Evolutionary conservation across 1,140 invertebrate genomes (phyloP), one percentile per base, ranked within the genome.

Genomic region (Heterodera carotae): DNA sequence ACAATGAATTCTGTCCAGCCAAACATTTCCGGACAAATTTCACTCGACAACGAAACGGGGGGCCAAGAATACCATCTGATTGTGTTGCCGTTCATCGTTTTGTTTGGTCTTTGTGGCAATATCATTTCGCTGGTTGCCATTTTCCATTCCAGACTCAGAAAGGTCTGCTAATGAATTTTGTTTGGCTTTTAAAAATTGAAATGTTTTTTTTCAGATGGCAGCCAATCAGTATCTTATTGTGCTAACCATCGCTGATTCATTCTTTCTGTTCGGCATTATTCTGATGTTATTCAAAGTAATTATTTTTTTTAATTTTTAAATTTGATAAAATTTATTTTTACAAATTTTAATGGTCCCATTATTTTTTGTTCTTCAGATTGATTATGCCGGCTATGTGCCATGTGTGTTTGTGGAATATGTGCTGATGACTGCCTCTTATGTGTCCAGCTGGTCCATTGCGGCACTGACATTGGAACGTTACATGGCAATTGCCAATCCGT

Each of bases 181-280:
- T 36, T 53, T 36, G 34, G 36, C 7, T 81, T 67, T 66, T 66
- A 76, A 66, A n/a, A 31, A 15, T 59, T 27, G 53, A 22, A 25
- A 34, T 31, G 33, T 7, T 62, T 76, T 31, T 56, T 62, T 78
- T 77, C 73, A 87, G 83, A 84, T 83, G 27, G 74, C 85, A 8
- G 85, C 85, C 67, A 88, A 87, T 76, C 83, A 86, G 39, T 87
- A 87, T 72, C 74, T 87, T 18, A 84, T 87, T 36, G 85, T 87
- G 59, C 69, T 87, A 29, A 87, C 85, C 10, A 66, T 81, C 12
- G 81, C 85, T 15, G 86, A 87, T 66, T 80, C 75, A 53, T 76
- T 85, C n/a, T 87, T 87, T 69, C 76, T 87, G 22, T 60, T 86
- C 48, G 86, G 80, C 69, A 60, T 87, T 12, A 76, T 82, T 15